These are phyloP conservation scores for Tenualosa ilisha DNA, from an alignment of 2,797 vertebrate species.

Conservation along the genomic window DNA sequence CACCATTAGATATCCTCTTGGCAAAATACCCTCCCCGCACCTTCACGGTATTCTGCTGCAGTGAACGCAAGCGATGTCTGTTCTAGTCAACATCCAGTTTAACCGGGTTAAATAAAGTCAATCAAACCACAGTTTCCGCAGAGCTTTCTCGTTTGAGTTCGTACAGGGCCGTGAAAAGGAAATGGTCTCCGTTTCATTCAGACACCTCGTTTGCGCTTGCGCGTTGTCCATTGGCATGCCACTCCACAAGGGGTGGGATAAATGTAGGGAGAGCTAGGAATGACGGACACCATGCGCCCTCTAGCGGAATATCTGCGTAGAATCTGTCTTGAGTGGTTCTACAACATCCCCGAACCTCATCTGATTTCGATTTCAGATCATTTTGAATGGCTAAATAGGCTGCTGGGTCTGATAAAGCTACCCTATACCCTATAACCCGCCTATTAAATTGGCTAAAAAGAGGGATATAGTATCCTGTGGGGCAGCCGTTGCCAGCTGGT, in stretches of 20 bases:
- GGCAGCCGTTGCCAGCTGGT: no score
- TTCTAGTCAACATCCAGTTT: constrained; percentile 17
- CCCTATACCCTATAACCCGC: no score
- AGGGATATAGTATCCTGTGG: no score
- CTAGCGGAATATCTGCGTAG: background rate
- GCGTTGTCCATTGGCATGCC: constrained; percentile 37
- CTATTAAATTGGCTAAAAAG: no score
- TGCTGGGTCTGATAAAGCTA: no score
- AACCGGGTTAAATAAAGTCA: constrained; percentile 41
- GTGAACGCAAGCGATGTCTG: constrained; percentile 13
- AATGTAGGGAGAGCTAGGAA: background rate
- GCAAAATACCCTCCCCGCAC: background rate
- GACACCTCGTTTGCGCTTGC: constrained; percentile 60
- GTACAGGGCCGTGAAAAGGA: constrained; percentile 69
- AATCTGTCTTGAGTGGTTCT: background rate
- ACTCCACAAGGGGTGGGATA: background rate
- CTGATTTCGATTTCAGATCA: background rate
- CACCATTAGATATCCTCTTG: constrained; percentile 22
- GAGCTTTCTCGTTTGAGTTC: constrained; percentile 33
- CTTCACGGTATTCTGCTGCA: background rate
- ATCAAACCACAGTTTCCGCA: constrained; percentile 50
- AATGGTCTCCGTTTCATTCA: constrained; percentile 68
- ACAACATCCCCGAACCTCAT: background rate
- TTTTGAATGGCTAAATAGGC: no score
- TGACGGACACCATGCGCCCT: background rate